A percentile compares a stretch with the other conserved stretches of the same genome.
Conservation (phyloP, 2,113 vertebrate species). For the Melanotaenia duboulayi region DNA sequence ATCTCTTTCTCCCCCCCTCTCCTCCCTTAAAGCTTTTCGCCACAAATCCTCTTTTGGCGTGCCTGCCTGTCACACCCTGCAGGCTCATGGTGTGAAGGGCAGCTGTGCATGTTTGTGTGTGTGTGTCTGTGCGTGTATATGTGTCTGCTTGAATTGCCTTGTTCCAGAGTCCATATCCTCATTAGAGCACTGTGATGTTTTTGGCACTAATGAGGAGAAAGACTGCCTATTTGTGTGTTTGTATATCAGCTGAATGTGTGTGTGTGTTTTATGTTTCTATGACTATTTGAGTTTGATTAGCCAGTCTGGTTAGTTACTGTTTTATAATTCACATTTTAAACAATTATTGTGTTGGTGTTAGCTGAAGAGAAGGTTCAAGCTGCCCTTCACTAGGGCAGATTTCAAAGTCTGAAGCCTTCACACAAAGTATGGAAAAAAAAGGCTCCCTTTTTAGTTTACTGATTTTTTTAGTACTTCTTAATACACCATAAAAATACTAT, state of each 20-base stretch:
- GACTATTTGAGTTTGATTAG: slow-evolving; percentile 13
- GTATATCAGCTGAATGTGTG: not conserved
- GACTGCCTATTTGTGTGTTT: slow-evolving; percentile 18
- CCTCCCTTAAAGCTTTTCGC: slow-evolving; percentile 73
- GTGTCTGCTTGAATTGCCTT: slow-evolving; percentile 51
- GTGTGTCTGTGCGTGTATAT: slow-evolving; percentile 18
- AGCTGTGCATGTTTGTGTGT: slow-evolving; percentile 56
- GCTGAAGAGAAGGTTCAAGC: slow-evolving; percentile 14
- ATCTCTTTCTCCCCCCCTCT: slow-evolving; percentile 66
- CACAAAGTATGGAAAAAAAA: not conserved
- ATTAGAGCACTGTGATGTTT: slow-evolving; percentile 74
- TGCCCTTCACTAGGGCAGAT: too few relatives aligned
- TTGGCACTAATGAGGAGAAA: slow-evolving; percentile 72
- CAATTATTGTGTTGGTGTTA: slow-evolving; percentile 6
- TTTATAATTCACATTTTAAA: slow-evolving; percentile 13
- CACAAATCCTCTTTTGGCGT: slow-evolving; percentile 81
- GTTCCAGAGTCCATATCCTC: slow-evolving; percentile 66
- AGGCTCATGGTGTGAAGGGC: slow-evolving; percentile 73
- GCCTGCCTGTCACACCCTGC: slow-evolving; percentile 76
- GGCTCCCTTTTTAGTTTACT: not conserved
- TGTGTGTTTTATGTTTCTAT: slow-evolving; percentile 7
- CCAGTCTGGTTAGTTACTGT: slow-evolving; percentile 11
- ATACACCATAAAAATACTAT: not conserved
- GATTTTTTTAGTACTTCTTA: not conserved
- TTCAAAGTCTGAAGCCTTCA: slow-evolving; percentile 1